A percentile compares a stretch with the other conserved stretches of the same genome.
Evolutionary conservation across 2,113 vertebrate species (phyloP).

Genomic region (Forbesichthys agassizii): DNA sequence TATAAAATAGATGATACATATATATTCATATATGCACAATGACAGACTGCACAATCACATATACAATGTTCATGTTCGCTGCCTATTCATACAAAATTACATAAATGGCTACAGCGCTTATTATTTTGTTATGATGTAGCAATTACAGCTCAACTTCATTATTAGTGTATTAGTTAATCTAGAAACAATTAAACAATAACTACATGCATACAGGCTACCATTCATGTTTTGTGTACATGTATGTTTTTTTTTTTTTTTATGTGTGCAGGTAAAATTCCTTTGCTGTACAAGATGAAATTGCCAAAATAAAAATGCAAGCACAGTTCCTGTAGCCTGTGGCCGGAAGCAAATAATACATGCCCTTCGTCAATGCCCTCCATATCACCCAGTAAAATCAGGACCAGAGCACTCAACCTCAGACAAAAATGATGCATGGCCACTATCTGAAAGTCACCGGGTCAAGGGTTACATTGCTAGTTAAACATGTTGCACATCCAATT

Average conservation of each 20-base stretch:
- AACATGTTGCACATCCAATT: background rate
- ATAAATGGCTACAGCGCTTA: no score
- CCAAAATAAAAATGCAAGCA: background rate
- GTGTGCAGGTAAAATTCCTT: background rate
- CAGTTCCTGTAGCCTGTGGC: slow-evolving; percentile 2
- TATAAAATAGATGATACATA: no score
- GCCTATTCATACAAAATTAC: background rate
- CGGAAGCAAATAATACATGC: slow-evolving; percentile 39
- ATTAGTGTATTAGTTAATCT: background rate
- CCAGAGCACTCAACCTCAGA: slow-evolving; percentile 54
- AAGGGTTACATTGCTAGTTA: background rate
- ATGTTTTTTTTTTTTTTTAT: no score
- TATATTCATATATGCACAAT: background rate
- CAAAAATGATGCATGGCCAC: background rate
- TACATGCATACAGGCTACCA: no score
- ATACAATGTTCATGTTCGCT: slow-evolving; percentile 47
- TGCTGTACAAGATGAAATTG: background rate
- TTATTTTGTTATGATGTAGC: no score
- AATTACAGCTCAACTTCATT: no score
- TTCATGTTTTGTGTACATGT: background rate
- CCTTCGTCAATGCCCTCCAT: slow-evolving; percentile 40
- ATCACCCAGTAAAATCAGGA: slow-evolving; percentile 32
- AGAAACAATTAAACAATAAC: background rate
- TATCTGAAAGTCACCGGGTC: background rate
- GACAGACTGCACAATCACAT: slow-evolving; percentile 58